Evolutionary conservation across 1,140 invertebrate genomes (phyloP), one percentile per base, ranked within the genome.

Genomic region (Mactra quadrangularis): DNA sequence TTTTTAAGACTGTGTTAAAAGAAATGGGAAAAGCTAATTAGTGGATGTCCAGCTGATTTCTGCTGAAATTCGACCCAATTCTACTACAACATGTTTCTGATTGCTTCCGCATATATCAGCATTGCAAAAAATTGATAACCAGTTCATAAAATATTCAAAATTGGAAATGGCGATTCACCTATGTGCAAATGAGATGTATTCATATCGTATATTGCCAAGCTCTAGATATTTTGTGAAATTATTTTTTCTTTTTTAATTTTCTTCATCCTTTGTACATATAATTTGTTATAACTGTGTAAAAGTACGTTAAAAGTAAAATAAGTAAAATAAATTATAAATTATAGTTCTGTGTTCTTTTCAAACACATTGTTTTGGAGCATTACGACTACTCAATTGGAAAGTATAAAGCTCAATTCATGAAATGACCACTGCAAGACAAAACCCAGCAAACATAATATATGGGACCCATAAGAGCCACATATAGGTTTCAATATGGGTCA

Each of bases 271-370:
- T 68, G 64, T 68, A 68, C 4, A 68, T 68, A 68, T 22, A 62
- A n/a, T n/a, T 62, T 68, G 64, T 68, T 68, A 68, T 68, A 68
- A 47, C 45, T 68, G 64, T 68, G 64, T 68, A 68, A 45, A 52
- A 66, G 27, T 68, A 68, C 45, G 64, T 68, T 68, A 62, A 1
- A 33, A 31, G 31, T 33, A 66, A 68, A 68, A 47, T 31, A 68
- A 68, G 45, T 68, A 68, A 68, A 68, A 27, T 11, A 22, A 41
- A 47, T 68, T 29, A 68, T 52, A 41, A 47, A 66, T 45, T 6
- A 38, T 27, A 45, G 60, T 11, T 22, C 47, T 64, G 1, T 17
- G 41, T 27, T 45, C 47, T 64, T 25, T 53, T 53, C 50, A 53
- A 3, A 53, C 50, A 53, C 17, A 22, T 53, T 4, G 19, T 17